Conservation (phyloP, 2,113 vertebrate genomes). For the Alligator sinensis region DNA sequence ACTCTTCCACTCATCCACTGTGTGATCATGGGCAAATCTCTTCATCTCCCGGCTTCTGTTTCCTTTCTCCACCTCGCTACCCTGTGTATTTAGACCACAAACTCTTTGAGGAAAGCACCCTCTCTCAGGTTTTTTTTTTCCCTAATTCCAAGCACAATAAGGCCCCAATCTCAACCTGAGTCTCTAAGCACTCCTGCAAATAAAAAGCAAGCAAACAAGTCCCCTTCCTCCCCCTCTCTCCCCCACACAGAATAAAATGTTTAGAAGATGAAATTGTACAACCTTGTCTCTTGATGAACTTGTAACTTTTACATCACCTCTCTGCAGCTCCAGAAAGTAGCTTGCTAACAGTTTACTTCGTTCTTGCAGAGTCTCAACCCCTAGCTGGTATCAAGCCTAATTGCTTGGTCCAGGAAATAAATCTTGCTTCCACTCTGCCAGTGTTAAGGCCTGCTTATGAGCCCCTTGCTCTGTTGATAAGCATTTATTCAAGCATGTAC, state of each 20-base stretch:
- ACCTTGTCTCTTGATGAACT: neutral
- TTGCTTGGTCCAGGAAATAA: neutral
- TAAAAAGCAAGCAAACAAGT: neutral
- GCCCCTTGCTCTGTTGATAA: neutral
- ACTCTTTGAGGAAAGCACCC: neutral
- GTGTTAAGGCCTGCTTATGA: neutral
- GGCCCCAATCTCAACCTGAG: neutral
- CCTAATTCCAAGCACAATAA: neutral
- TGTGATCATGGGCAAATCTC: neutral
- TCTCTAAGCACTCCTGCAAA: neutral
- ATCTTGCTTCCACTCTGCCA: too few species aligned
- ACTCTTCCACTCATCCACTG: neutral
- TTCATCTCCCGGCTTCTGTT: neutral
- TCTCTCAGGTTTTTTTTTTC: neutral
- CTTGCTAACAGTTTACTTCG: neutral
- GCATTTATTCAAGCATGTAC: neutral
- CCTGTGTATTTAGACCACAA: neutral
- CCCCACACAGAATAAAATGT: neutral
- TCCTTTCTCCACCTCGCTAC: neutral
- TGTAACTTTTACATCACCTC: neutral
- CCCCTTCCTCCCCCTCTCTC: too few species aligned
- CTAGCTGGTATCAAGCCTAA: neutral
- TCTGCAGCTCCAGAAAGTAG: neutral
- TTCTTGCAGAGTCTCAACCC: neutral
- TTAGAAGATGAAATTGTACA: neutral